phyloP scores from a whole-genome alignment of 2,888 invertebrate species.

The Stenodema calcarata region DNA sequence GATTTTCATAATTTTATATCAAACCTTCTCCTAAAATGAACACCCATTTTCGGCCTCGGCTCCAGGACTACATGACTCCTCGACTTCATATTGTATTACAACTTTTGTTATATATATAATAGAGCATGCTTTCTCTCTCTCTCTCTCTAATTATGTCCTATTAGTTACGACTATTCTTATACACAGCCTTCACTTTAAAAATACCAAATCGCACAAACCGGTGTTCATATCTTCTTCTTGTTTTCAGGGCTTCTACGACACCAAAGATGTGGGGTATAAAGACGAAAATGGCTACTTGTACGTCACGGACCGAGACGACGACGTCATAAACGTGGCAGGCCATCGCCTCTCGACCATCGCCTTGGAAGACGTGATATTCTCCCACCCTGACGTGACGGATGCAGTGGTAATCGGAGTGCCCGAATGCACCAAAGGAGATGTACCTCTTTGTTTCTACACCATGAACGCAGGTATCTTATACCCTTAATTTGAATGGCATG shows the following conservation, averaged over 20 bases:
- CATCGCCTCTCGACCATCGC: conserved; percentile 89
- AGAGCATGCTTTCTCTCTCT: no score
- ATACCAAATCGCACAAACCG: not conserved
- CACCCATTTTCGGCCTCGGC: no score
- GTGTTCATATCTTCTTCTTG: not conserved
- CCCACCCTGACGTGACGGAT: conserved; percentile 85
- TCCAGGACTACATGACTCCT: no score
- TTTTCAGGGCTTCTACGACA: conserved; percentile 84
- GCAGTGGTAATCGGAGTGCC: conserved; percentile 90
- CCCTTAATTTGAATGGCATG: not conserved
- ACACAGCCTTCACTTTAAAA: no score
- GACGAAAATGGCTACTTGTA: conserved; percentile 84
- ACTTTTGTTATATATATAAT: no score
- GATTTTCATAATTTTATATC: no score
- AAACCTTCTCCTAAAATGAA: no score
- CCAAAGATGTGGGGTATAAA: conserved; percentile 91
- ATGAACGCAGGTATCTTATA: conserved; percentile 73
- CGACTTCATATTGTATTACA: no score
- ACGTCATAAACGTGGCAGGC: conserved; percentile 94
- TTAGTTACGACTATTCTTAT: no score
- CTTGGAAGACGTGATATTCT: conserved; percentile 86
- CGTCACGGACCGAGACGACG: conserved; percentile 90
- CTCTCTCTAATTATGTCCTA: no score
- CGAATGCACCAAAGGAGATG: conserved; percentile 87
- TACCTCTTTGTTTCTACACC: conserved; percentile 87